Evolutionary conservation across 2,113 vertebrate species (phyloP).

Genomic region (Oryctolagus cuniculus): DNA sequence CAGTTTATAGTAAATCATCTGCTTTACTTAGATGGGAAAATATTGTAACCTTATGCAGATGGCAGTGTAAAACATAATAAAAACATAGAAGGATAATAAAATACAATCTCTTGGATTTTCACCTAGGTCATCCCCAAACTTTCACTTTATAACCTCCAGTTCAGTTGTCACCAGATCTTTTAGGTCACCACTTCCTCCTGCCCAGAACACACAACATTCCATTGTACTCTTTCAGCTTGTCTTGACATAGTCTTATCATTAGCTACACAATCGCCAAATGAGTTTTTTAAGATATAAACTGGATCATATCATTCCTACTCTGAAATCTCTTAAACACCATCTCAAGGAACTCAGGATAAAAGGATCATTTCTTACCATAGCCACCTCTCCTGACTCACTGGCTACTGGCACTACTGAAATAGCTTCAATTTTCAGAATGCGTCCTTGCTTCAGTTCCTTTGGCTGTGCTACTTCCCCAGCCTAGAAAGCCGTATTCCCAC

Average conservation of each 20-base stretch:
- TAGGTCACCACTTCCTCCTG: background rate
- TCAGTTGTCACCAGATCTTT: background rate
- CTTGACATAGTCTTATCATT: background rate
- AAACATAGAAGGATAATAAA: background rate
- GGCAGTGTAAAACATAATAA: background rate
- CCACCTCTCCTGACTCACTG: background rate
- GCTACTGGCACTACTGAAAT: background rate
- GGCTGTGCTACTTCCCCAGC: fast-evolving
- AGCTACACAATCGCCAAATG: background rate
- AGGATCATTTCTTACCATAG: background rate
- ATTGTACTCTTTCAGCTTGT: background rate
- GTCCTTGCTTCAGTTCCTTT: background rate
- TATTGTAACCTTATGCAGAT: background rate
- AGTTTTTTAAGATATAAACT: background rate
- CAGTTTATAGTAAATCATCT: too few relatives aligned
- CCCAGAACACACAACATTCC: background rate
- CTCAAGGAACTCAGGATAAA: background rate
- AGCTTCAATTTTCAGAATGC: background rate
- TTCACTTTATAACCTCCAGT: background rate
- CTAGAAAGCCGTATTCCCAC: background rate
- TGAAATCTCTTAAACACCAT: background rate
- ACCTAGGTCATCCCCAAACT: background rate
- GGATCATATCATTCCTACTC: background rate
- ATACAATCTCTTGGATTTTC: background rate
- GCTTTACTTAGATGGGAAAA: background rate